Percentiles rank a stretch among this genome's conserved stretches.
Evolutionary conservation across 2,888 invertebrate species (phyloP).

Genomic region (Pristionchus japonicus): DNA sequence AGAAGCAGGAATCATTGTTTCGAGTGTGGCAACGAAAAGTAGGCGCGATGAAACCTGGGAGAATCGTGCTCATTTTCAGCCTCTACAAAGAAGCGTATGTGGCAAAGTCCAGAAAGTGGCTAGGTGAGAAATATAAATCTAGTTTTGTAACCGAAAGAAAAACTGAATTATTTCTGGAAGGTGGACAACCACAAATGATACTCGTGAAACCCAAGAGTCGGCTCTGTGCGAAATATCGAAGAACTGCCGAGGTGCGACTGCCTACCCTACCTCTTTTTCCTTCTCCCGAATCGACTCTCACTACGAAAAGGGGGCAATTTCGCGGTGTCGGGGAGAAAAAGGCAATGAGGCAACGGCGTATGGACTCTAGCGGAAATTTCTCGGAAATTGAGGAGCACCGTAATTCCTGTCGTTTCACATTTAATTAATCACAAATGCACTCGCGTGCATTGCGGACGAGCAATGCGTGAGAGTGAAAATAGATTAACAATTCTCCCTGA

Average conservation of each 20-base stretch:
- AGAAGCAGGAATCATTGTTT: no score
- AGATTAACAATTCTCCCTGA: not conserved
- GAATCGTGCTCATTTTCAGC: no score
- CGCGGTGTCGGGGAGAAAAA: not conserved
- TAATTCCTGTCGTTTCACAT: constrained; percentile 14
- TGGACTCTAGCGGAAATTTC: constrained; percentile 3
- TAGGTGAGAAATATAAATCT: no score
- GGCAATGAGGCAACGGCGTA: not conserved
- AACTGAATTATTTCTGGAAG: no score
- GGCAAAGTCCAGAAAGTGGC: no score
- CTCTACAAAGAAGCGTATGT: no score
- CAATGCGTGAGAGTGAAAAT: not conserved
- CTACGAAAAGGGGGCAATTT: not conserved
- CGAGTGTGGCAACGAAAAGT: no score
- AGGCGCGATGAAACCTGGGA: no score
- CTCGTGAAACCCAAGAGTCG: no score
- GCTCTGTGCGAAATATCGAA: no score
- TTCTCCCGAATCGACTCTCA: constrained; percentile 4
- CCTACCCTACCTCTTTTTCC: not conserved
- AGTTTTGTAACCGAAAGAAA: no score
- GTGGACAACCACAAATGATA: no score
- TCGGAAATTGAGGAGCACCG: not conserved
- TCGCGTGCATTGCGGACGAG: not conserved
- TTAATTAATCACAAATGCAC: not conserved
- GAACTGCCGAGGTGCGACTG: not conserved